Evolutionary conservation across 2,113 vertebrate genomes (phyloP).

Genomic region (Ciconia boyciana): DNA sequence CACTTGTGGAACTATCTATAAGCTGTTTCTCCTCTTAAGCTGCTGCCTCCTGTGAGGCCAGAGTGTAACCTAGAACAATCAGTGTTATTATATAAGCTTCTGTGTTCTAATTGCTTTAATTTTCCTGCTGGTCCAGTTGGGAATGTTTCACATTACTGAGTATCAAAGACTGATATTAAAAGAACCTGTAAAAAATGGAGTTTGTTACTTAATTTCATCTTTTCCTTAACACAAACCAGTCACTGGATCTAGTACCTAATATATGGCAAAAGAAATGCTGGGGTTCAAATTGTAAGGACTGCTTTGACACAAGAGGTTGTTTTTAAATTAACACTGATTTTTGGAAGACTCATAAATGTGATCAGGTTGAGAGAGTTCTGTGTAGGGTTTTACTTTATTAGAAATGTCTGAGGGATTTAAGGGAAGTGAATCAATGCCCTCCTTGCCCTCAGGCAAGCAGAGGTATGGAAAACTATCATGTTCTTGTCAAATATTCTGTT

Average conservation of each 20-base stretch:
- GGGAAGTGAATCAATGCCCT: not conserved
- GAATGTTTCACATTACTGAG: not conserved
- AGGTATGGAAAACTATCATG: not conserved
- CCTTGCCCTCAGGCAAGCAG: not conserved
- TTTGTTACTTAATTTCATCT: not conserved
- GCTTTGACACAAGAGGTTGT: not conserved
- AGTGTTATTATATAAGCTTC: not conserved
- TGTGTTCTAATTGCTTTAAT: not conserved
- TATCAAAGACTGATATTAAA: not conserved
- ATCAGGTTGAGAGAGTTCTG: not conserved
- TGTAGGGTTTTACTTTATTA: not conserved
- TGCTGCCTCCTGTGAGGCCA: constrained; percentile 22
- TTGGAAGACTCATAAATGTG: not conserved
- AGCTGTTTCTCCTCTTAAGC: constrained; percentile 12
- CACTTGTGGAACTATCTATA: not conserved
- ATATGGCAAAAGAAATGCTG: not conserved
- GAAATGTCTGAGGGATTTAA: not conserved
- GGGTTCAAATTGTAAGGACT: not conserved
- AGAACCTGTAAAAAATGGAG: not conserved
- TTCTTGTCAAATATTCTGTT: not conserved
- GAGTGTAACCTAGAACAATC: not conserved
- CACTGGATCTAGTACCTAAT: not conserved
- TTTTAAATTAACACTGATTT: not conserved
- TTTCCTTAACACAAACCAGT: not conserved
- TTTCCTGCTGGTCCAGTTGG: not conserved